Percentiles rank a stretch among this genome's conserved stretches.
phyloP scores from a whole-genome alignment of 2,113 vertebrate genomes.

The Campylorhamphus procurvoides region DNA sequence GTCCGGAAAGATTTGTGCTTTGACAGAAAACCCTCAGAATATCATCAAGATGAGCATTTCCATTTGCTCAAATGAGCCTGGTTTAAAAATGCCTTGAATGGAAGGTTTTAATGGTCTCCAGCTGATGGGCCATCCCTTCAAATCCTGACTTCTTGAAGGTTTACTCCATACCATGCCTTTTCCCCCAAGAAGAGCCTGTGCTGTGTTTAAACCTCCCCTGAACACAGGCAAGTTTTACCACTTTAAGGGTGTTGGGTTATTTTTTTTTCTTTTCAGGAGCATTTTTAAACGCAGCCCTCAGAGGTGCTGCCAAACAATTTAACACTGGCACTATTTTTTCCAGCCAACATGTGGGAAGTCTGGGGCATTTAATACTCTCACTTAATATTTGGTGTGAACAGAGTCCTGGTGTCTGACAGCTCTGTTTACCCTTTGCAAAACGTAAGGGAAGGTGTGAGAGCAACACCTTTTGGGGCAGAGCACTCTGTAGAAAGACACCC shows the following conservation, averaged over 20 bases:
- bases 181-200: background rate
- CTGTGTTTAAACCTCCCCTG: background rate
- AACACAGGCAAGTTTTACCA: background rate
- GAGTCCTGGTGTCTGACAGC: background rate
- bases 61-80: background rate
- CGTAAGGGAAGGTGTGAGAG: background rate
- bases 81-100: background rate
- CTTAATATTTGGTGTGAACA: background rate
- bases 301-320: background rate
- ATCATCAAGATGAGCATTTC: background rate
- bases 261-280: background rate
- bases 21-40: background rate
- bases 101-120: background rate
- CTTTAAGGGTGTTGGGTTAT: background rate
- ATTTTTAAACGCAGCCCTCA: background rate
- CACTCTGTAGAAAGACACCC: background rate
- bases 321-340: background rate
- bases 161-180: background rate
- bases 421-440: background rate
- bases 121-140: background rate
- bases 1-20: background rate
- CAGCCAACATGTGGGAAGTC: background rate
- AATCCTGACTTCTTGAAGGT: background rate
- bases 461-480: background rate
- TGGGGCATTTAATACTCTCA: background rate